Evolutionary conservation across 1,140 invertebrate species (phyloP), one percentile per base, ranked within the genome.

Genomic region (Drosophila pandora): DNA sequence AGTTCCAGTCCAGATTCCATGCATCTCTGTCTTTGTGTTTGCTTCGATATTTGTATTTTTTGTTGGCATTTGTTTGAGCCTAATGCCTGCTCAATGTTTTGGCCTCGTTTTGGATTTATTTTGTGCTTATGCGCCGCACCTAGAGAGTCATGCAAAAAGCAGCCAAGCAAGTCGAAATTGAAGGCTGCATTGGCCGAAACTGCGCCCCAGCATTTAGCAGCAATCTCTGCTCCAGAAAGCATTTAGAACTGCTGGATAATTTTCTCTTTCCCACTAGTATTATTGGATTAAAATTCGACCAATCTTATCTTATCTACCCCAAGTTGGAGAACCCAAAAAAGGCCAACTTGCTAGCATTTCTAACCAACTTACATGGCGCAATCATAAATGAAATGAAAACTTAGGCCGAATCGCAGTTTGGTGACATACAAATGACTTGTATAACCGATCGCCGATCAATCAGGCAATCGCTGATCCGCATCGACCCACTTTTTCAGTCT

Each of bases 361-460:
- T 55, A 56, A 59, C 49, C 34, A 61, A 54, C 25, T 28, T 28
- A 28, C 25, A 28, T 28, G 30, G 13, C 65, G 62, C 23, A 43
- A 21, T 12, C 28, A 13, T 34, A 58, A 56, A 49, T 48, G 67
- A 21, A 47, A 47, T 1, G 25, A 28, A 47, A 21, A 9, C 21
- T 47, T 21, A 9, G 10, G 17, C 43, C 39, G 39, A 43, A 43
- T 21, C 41, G 17, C 56, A 64, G 48, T 68, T 75, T 49, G 59
- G 64, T 62, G 74, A 76, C 74, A 70, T 48, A 76, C 52, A 73
- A 74, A 63, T 56, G 59, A 64, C 70, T 74, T 74, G 60, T 76
- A 55, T 67, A 76, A 75, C 54, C 55, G 41, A 67, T 77, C 37
- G 43, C 32, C 21, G 59, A 74, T 74, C 39, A 21, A 43, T 43